Evolutionary conservation across 2,888 invertebrate genomes (phyloP), one percentile per base, ranked within the genome.

Genomic region (Icerya purchasi): DNA sequence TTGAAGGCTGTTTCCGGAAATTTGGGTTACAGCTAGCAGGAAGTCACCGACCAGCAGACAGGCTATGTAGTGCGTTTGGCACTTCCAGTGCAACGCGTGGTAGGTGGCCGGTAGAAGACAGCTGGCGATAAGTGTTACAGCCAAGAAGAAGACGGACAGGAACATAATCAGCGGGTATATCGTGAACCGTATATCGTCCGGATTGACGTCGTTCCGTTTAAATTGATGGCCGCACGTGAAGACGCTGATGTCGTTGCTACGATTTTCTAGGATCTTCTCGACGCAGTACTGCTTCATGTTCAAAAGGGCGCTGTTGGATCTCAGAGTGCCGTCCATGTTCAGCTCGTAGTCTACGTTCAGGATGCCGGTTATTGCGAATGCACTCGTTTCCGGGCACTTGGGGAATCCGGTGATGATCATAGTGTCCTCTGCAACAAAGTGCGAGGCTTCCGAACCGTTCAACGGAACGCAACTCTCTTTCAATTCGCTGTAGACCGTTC

Each of bases 71-170:
- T 86, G 82, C 65, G 87, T 86, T 75, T 89, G 88, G 70, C 88
- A 88, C 68, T 86, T 78, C 85, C 88, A 88, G 73, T 89, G 89
- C 67, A 89, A 76, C 64, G 86, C 85, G 74, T 87, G 88, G 74
- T 85, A 84, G 66, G 85, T 84, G 65, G 84, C 82, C 58, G 87
- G 86, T 70, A 87, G 76, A 66, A 87, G 76, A 68, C 82, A 84
- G 20, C 86, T 84, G 14, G 86, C 83, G 54, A 81, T 83, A 68
- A 89, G 73, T 58, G 88, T 89, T 20, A 86, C 84, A 51, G 83
- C 81, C 70, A 89, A 75, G 75, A 89, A 89, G 63, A 84, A 78
- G 2, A 83, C 85, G 66, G 87, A 86, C 66, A 89, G 78, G 61
- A 86, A 80, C 69, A 88, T 75, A 62, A 84, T 84, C 61, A 82